These are phyloP conservation scores for Hemitrygon akajei DNA, from an alignment of 2,797 vertebrate genomes.

Conservation along the genomic window DNA sequence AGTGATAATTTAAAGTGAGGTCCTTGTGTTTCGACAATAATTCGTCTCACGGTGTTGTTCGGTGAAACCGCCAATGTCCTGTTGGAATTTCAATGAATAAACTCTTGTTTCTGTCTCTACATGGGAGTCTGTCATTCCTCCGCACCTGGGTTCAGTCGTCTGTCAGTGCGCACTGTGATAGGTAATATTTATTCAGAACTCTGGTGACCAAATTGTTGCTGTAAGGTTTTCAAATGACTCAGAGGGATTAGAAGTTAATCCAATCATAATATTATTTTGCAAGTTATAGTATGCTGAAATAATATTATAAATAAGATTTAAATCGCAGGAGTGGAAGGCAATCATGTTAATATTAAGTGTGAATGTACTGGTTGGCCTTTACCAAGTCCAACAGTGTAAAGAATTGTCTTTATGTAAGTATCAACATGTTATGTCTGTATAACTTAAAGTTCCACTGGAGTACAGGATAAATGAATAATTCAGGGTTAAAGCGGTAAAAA, in stretches of 20 bases:
- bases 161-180: too few relatives aligned
- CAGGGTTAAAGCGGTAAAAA: neutral
- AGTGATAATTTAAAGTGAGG: too few relatives aligned
- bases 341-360: neutral
- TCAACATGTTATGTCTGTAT: neutral
- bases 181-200: neutral
- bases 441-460: neutral
- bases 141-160: too few relatives aligned
- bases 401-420: neutral
- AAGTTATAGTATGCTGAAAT: neutral
- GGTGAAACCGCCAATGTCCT: too few relatives aligned
- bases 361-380: neutral
- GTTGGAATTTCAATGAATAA: too few relatives aligned
- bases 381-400: neutral
- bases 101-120: too few relatives aligned
- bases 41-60: too few relatives aligned
- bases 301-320: conserved; percentile 3
- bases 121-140: too few relatives aligned
- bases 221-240: neutral
- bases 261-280: conserved; percentile 19
- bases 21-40: too few relatives aligned
- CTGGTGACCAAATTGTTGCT: neutral
- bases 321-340: neutral
- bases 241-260: neutral
- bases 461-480: neutral